A percentile compares a stretch with the other conserved stretches of the same genome.
These are phyloP conservation scores for Ataeniobius toweri DNA, from an alignment of 2,797 vertebrate genomes.

Conservation along the genomic window DNA sequence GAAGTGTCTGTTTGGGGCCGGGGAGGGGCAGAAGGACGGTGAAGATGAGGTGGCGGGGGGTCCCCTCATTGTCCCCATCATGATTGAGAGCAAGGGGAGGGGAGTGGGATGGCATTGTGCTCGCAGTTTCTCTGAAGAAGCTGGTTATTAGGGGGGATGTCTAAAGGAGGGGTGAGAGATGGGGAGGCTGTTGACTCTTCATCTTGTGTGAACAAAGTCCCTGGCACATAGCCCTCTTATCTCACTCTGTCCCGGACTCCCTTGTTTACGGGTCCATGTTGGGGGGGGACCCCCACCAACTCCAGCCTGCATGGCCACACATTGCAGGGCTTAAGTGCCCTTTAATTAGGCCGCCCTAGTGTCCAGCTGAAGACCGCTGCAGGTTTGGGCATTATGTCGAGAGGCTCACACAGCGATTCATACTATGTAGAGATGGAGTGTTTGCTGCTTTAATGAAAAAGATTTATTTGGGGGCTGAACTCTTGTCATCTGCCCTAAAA, in stretches of 20 bases:
- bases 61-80: constrained; percentile 77
- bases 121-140: constrained; percentile 80
- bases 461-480: constrained; percentile 74
- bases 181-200: constrained; percentile 86
- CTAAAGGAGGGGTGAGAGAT: constrained; percentile 73
- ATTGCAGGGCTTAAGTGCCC: constrained; percentile 85
- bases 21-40: constrained; percentile 66
- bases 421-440: constrained; percentile 70
- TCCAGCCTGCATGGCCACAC: constrained; percentile 78
- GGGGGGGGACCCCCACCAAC: constrained; percentile 67
- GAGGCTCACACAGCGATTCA: constrained; percentile 46
- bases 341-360: constrained; percentile 86
- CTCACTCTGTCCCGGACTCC: constrained; percentile 71
- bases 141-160: constrained; percentile 84
- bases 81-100: constrained; percentile 84
- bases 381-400: constrained; percentile 64
- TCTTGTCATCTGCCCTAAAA: constrained; percentile 71
- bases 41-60: constrained; percentile 47
- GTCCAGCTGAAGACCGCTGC: constrained; percentile 77
- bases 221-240: constrained; percentile 76
- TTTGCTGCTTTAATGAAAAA: constrained; percentile 85
- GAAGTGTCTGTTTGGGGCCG: constrained; percentile 85
- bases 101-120: constrained; percentile 81
- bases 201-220: constrained; percentile 87
- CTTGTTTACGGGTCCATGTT: constrained; percentile 81